Evolutionary conservation across 2,888 invertebrate genomes (phyloP).

Genomic region (Pseudeuparius sepicola): DNA sequence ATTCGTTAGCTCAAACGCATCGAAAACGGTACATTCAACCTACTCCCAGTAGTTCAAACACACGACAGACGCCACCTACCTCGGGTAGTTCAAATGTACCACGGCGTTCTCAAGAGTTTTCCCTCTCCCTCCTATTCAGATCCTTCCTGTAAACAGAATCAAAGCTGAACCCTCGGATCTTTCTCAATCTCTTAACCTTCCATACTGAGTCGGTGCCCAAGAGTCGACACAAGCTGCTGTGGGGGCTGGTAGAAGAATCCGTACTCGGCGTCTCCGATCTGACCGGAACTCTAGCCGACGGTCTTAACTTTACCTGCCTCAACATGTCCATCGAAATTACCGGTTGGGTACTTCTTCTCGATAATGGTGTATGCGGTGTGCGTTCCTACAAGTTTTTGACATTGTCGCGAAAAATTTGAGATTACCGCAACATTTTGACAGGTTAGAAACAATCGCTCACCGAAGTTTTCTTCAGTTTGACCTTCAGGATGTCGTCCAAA

Average conservation of each 20-base stretch:
- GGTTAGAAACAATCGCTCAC: no score
- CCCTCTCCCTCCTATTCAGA: no score
- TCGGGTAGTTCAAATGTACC: no score
- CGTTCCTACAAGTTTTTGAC: slow-evolving; percentile 27
- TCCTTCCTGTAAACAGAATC: slow-evolving; percentile 32
- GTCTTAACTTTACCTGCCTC: slow-evolving; percentile 32
- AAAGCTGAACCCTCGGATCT: slow-evolving; percentile 30
- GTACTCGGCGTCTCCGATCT: slow-evolving; percentile 20
- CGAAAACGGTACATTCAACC: no score
- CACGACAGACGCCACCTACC: no score
- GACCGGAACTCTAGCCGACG: slow-evolving; percentile 22
- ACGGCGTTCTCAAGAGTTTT: no score
- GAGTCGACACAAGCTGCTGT: slow-evolving; percentile 31
- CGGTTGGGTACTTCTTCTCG: slow-evolving; percentile 26
- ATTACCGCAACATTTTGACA: no score
- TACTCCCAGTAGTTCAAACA: no score
- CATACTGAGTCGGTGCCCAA: slow-evolving; percentile 29
- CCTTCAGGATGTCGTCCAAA: slow-evolving; percentile 36
- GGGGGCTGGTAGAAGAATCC: slow-evolving; percentile 28
- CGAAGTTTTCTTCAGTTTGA: slow-evolving; percentile 34
- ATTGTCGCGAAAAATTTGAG: slow-evolving; percentile 5
- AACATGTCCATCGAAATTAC: slow-evolving; percentile 31
- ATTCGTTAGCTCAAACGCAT: no score
- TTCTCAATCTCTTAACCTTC: slow-evolving; percentile 32
- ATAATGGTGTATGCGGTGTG: slow-evolving; percentile 11